Evolutionary conservation across 2,797 vertebrate species (phyloP).

Genomic region (Coccyzus lansbergi): DNA sequence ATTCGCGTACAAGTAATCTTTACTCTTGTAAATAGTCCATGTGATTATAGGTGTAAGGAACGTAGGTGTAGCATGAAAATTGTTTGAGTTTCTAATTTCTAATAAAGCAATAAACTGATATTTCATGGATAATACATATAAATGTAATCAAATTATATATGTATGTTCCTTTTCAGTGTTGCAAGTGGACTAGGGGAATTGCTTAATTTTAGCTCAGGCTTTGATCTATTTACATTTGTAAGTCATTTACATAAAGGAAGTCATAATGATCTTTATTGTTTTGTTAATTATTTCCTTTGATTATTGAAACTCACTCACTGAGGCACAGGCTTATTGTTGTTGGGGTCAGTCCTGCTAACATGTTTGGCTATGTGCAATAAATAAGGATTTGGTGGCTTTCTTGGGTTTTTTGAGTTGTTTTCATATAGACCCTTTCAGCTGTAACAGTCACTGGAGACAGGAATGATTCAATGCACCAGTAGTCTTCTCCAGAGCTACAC

Average conservation of each 20-base stretch:
- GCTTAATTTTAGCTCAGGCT: constrained; percentile 38
- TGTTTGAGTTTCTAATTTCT: background rate
- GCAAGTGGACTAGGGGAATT: constrained; percentile 16
- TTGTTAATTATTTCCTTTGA: constrained; percentile 63
- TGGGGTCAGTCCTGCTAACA: constrained; percentile 7
- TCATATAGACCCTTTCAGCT: background rate
- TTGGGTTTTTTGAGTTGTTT: background rate
- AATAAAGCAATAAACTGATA: background rate
- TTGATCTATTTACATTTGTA: constrained; percentile 59
- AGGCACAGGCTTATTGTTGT: constrained; percentile 15
- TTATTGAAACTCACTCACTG: constrained; percentile 42
- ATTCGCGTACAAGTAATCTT: rapidly evolving
- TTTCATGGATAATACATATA: background rate
- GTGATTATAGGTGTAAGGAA: background rate
- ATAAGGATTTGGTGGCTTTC: background rate
- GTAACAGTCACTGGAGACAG: background rate
- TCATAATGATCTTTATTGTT: constrained; percentile 54
- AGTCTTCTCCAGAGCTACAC: background rate
- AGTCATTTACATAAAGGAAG: constrained; percentile 58
- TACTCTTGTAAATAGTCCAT: background rate
- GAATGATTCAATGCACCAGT: background rate
- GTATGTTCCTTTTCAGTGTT: background rate
- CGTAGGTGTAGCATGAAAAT: background rate
- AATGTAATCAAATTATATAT: background rate
- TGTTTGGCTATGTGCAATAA: background rate